A percentile compares a stretch with the other conserved stretches of the same genome.
These are phyloP conservation scores for Brenthis ino DNA, from an alignment of 2,888 invertebrate genomes.

Conservation along the genomic window DNA sequence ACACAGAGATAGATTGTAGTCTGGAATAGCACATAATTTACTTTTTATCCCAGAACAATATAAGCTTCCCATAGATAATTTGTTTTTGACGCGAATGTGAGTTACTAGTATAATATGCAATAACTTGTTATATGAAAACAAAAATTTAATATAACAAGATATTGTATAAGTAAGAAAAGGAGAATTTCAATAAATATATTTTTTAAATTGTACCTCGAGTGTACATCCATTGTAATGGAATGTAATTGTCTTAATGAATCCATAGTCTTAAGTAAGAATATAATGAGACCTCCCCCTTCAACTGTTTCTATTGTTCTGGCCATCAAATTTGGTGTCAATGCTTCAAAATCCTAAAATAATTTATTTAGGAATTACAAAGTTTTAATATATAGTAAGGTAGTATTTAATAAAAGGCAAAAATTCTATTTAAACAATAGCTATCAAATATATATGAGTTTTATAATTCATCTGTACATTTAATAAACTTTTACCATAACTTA, in stretches of 20 bases:
- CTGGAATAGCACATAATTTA: no score
- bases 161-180: no score
- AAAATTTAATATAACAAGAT: no score
- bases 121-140: no score
- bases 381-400: background rate
- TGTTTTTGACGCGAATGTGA: no score
- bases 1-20: no score
- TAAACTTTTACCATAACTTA: constrained; percentile 51
- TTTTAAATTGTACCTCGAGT: constrained; percentile 84
- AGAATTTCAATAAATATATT: background rate
- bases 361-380: background rate
- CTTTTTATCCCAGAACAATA: no score
- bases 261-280: constrained; percentile 92
- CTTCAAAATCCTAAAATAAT: constrained; percentile 91
- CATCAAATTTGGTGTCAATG: constrained; percentile 97
- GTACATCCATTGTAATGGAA: constrained; percentile 99
- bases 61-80: no score
- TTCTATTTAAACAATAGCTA: background rate
- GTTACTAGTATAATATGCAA: no score
- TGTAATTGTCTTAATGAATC: constrained; percentile 96
- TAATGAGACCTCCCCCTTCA: constrained; percentile 97
- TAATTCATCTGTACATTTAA: background rate
- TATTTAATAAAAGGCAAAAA: background rate
- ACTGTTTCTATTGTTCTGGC: constrained; percentile 99
- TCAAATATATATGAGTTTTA: background rate